These are phyloP conservation scores for Neoaliturus tenellus DNA, from an alignment of 2,888 invertebrate genomes.

Conservation along the genomic window DNA sequence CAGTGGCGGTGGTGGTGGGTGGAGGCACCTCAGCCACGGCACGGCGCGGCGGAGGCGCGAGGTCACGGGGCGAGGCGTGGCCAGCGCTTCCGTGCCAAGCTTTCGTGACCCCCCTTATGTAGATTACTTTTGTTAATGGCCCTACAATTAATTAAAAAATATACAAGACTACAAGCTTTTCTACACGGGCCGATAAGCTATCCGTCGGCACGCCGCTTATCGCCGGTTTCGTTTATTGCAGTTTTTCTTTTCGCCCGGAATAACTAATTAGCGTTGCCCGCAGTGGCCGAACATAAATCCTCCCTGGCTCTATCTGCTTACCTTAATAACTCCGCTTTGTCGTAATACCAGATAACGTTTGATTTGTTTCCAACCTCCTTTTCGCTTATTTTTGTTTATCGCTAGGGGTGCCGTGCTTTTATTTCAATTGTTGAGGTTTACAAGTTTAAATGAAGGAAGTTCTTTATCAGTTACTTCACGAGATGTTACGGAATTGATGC, in stretches of 20 bases:
- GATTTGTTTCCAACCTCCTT: constrained; percentile 9
- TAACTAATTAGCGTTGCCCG: constrained; percentile 35
- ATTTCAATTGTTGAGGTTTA: too few species aligned
- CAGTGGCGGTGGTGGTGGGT: neutral
- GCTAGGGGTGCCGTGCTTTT: too few species aligned
- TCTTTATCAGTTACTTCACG: too few species aligned
- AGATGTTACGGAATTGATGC: too few species aligned
- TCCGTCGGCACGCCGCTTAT: constrained; percentile 50
- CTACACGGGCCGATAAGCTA: constrained; percentile 53
- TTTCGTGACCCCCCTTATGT: constrained; percentile 53
- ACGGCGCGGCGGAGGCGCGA: neutral
- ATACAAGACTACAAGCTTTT: constrained; percentile 56
- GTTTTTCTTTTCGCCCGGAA: constrained; percentile 46
- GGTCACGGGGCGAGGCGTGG: constrained; percentile 18
- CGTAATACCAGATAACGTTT: constrained; percentile 32
- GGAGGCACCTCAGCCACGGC: neutral
- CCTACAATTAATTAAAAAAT: constrained; percentile 57
- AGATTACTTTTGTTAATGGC: constrained; percentile 58
- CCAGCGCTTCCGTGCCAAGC: constrained; percentile 23
- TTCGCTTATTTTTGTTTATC: neutral
- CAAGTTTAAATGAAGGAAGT: too few species aligned
- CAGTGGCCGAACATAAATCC: constrained; percentile 25
- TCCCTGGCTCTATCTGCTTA: constrained; percentile 19
- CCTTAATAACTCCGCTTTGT: constrained; percentile 39
- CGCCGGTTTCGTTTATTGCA: constrained; percentile 36